These are phyloP conservation scores for Hyposmocoma kahamanoa DNA, from an alignment of 1,140 invertebrate species.

Conservation along the genomic window DNA sequence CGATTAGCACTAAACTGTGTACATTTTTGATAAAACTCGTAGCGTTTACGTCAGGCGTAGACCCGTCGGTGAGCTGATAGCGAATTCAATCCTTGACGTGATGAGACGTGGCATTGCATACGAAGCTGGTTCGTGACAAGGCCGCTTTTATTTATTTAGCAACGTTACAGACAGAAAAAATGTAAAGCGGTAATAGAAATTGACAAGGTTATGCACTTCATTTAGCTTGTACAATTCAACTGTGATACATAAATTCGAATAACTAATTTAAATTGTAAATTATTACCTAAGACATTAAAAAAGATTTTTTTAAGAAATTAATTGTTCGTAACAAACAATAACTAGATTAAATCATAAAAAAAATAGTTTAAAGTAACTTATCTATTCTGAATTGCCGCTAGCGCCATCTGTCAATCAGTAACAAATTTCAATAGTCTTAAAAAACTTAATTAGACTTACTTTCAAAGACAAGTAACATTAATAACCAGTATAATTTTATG, in stretches of 20 bases:
- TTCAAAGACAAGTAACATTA: conserved; percentile 52
- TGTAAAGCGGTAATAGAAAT: no score
- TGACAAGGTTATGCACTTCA: no score
- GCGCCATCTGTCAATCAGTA: conserved; percentile 68
- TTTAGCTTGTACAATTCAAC: no score
- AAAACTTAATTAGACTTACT: conserved; percentile 69
- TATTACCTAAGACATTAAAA: no score
- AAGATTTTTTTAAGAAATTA: no score
- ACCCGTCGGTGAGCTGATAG: no score
- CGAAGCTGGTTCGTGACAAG: conserved; percentile 8
- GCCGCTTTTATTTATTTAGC: neutral
- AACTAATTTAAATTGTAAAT: no score
- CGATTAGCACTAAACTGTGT: conserved; percentile 28
- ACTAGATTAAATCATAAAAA: no score
- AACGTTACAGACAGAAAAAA: no score
- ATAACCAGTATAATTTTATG: conserved; percentile 20
- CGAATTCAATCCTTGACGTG: neutral
- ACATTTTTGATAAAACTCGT: neutral
- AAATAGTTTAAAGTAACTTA: conserved; percentile 55
- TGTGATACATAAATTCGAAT: no score
- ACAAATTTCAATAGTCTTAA: conserved; percentile 54
- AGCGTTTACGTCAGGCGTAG: no score
- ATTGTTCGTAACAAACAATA: no score
- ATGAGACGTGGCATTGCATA: conserved; percentile 8
- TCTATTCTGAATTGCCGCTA: conserved; percentile 61